These are phyloP conservation scores for Diachasmimorpha longicaudata DNA, from an alignment of 1,140 invertebrate species.

Conservation along the genomic window DNA sequence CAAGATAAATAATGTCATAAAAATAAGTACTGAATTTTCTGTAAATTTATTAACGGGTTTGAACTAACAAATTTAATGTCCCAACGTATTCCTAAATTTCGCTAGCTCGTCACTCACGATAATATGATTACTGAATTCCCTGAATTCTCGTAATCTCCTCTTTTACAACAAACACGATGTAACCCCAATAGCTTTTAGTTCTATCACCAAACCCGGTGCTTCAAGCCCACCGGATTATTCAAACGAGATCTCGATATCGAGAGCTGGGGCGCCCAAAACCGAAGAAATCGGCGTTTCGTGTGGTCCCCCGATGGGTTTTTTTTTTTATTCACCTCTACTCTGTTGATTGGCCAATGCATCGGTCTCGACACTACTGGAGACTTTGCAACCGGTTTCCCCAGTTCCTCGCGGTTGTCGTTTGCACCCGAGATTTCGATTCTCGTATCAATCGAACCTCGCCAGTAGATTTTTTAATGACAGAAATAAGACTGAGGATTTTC, in stretches of 20 bases:
- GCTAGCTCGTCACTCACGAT: no score
- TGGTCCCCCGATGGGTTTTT: not conserved
- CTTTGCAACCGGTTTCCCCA: conserved; percentile 9
- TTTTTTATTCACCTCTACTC: not conserved
- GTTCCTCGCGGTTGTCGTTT: not conserved
- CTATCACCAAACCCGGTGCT: not conserved
- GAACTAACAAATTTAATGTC: no score
- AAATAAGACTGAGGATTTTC: not conserved
- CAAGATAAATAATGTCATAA: no score
- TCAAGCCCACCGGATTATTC: not conserved
- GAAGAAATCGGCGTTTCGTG: not conserved
- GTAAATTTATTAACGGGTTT: no score
- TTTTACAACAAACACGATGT: no score
- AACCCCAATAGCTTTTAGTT: not conserved
- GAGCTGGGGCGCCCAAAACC: not conserved
- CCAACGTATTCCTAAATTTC: no score
- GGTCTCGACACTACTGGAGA: not conserved
- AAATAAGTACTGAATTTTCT: no score
- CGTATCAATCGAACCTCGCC: not conserved
- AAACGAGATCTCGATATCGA: not conserved
- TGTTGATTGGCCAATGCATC: not conserved
- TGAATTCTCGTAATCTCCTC: no score
- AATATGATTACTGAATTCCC: no score
- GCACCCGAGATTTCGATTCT: not conserved
- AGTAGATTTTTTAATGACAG: not conserved